phyloP scores from a whole-genome alignment of 2,797 vertebrate genomes.

The Hemibagrus guttatus region DNA sequence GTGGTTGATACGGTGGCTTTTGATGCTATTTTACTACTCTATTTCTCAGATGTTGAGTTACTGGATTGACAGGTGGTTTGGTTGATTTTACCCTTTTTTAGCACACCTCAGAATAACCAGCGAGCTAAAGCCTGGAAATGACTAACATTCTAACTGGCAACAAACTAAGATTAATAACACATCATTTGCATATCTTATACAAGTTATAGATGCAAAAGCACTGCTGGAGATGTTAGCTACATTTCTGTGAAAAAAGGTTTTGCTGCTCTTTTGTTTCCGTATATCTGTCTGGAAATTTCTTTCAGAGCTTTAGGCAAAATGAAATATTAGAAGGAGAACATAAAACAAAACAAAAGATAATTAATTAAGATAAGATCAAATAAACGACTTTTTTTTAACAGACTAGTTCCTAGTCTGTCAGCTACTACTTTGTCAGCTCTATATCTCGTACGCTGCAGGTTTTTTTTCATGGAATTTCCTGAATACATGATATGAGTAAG shows the following conservation, averaged over 20 bases:
- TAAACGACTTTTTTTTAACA: not conserved
- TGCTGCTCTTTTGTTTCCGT: not conserved
- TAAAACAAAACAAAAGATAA: not conserved
- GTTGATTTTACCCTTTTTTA: not conserved
- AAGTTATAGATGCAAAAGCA: not conserved
- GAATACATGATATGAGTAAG: not conserved
- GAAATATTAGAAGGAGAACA: not conserved
- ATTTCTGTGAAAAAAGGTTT: not conserved
- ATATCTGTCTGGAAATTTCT: not conserved
- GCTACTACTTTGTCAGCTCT: not conserved
- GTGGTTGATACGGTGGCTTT: slow-evolving; percentile 48
- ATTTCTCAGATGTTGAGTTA: slow-evolving; percentile 11
- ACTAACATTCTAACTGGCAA: slow-evolving; percentile 10
- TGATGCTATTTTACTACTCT: slow-evolving; percentile 26
- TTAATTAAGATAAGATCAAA: too few relatives aligned
- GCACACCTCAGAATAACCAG: not conserved
- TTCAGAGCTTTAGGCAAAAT: not conserved
- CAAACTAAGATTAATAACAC: not conserved
- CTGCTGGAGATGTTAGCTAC: too few relatives aligned
- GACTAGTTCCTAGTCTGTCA: not conserved
- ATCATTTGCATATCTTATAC: not conserved
- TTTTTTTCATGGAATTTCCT: not conserved
- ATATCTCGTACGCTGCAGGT: too few relatives aligned
- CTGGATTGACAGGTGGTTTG: not conserved
- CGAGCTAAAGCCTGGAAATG: slow-evolving; percentile 13